Conservation (phyloP, 1,140 invertebrate species). For the Drosophila lacteicornis region DNA sequence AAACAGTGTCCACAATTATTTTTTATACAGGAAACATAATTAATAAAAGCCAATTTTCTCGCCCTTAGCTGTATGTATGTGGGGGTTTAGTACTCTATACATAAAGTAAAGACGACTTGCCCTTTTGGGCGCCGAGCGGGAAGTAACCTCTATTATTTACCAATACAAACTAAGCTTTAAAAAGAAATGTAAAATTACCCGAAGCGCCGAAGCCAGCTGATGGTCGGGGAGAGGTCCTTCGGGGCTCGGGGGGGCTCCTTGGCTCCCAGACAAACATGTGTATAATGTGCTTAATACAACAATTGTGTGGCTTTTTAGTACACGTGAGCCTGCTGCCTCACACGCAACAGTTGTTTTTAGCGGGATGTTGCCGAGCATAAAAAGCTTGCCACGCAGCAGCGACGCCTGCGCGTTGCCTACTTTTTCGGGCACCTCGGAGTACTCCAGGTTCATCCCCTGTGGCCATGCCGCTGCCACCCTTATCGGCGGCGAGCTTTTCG, state of each 20-base stretch:
- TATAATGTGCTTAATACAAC: slow-evolving; percentile 73
- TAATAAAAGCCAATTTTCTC: background rate
- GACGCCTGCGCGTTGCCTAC: slow-evolving; percentile 54
- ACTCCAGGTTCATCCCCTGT: slow-evolving; percentile 31
- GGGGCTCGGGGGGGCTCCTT: background rate
- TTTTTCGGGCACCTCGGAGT: slow-evolving; percentile 9
- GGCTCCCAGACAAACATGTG: slow-evolving; percentile 59
- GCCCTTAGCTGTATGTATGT: slow-evolving; percentile 23
- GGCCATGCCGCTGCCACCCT: slow-evolving; percentile 49
- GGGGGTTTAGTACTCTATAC: slow-evolving; percentile 43
- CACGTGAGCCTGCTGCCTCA: slow-evolving; percentile 23
- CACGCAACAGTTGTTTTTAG: slow-evolving; percentile 76
- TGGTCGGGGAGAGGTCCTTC: background rate
- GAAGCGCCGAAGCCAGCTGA: slow-evolving; percentile 34
- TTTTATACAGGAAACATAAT: background rate
- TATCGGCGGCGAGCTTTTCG: slow-evolving; percentile 52
- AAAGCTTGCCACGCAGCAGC: slow-evolving; percentile 42
- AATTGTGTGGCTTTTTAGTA: slow-evolving; percentile 80
- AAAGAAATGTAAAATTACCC: slow-evolving; percentile 67
- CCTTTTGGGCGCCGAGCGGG: slow-evolving; percentile 60
- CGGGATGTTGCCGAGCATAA: slow-evolving; percentile 42
- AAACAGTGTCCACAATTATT: no score
- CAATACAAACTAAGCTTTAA: slow-evolving; percentile 77
- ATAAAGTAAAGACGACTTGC: slow-evolving; percentile 73
- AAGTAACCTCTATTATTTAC: slow-evolving; percentile 73